Evolutionary conservation across 1,140 invertebrate species (phyloP), one percentile per base, ranked within the genome.

Genomic region (Drosophila kanapiae): DNA sequence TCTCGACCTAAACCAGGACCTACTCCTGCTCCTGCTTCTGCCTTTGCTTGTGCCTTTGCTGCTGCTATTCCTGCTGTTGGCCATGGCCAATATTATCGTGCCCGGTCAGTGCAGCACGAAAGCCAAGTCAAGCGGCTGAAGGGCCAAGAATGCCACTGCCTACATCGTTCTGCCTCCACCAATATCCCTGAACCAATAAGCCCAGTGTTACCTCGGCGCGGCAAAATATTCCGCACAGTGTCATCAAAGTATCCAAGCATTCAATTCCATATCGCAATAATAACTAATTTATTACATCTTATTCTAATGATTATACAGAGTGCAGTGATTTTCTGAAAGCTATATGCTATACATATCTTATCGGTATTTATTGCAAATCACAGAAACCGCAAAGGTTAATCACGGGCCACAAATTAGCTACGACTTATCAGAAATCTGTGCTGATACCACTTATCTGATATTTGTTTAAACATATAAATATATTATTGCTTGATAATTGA

Each of bases 81-180:
- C 75, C 74, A 77, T 68, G 71, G 75, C 74, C 63, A 78, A 78
- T 68, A 77, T 78, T 78, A 78, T 78, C 70, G 78, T 76, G 79
- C 43, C 70, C 56, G 78, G 64, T 62, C 63, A 76, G 33, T 71
- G 56, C 76, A 75, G 75, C 75, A 82, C 60, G 80, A 83, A 75
- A 83, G 80, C 80, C 70, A 82, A 82, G 69, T 60, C 75, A 79
- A 75, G 78, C 59, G 74, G 45, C 63, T 70, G 43, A 62, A 48
- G 70, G 38, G 45, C 59, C 65, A 58, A 68, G 63, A 68, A 56
- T 67, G 47, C 62, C 45, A 27, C 43, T 27, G 48, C 43, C 64
- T 40, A 27, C 31, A 11, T 16, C 16, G n/a, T 13, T 33, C 18
- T 29, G 31, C 16, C 29, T 64, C 18, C 45, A 51, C 14, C 37